Percentiles rank a stretch among this genome's conserved stretches.
These are phyloP conservation scores for Holocentrus rufus DNA, from an alignment of 2,797 vertebrate species.

Conservation along the genomic window DNA sequence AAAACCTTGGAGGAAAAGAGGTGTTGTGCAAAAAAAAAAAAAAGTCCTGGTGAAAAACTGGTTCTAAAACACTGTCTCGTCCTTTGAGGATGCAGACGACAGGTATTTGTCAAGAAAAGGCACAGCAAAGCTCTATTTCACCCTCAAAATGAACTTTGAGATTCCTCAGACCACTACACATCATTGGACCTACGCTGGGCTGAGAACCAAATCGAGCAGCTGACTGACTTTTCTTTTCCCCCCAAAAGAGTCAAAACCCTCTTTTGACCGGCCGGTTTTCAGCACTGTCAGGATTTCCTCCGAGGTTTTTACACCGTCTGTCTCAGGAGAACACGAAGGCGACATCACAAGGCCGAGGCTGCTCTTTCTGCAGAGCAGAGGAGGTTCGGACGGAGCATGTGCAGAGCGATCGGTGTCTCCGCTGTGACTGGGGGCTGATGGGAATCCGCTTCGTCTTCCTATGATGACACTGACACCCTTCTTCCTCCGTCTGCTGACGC, in stretches of 20 bases:
- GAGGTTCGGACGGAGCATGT: not conserved
- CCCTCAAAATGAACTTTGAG: not conserved
- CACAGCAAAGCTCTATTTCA: not conserved
- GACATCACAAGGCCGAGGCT: not conserved
- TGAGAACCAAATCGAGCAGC: too few relatives aligned
- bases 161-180: not conserved
- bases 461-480: not conserved
- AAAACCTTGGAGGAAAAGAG: too few relatives aligned
- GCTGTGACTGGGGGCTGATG: not conserved
- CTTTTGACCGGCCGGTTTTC: too few relatives aligned
- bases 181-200: too few relatives aligned
- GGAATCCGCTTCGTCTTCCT: not conserved
- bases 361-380: not conserved
- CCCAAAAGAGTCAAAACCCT: too few relatives aligned
- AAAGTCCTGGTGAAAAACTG: not conserved
- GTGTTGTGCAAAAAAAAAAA: not conserved
- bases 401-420: not conserved
- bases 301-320: not conserved
- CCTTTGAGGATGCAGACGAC: not conserved
- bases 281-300: not conserved
- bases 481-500: slow-evolving; percentile 14
- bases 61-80: not conserved
- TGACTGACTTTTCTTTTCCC: too few relatives aligned
- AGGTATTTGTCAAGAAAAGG: not conserved
- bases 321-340: not conserved